Conservation (phyloP, 1,140 invertebrate species). For the Drosophila takahashii region DNA sequence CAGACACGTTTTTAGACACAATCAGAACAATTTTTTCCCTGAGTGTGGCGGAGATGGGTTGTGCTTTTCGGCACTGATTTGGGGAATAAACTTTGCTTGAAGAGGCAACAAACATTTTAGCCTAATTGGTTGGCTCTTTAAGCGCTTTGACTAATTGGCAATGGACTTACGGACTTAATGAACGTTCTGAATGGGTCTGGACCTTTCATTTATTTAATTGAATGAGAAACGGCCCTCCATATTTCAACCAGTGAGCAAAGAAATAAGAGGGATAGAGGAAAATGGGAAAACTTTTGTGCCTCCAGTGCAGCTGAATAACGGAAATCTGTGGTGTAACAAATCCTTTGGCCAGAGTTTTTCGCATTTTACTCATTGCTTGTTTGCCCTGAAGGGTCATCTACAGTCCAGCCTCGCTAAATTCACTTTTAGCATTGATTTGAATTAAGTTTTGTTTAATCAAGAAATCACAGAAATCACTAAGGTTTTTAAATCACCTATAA, state of each 20-base stretch:
- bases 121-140: constrained; percentile 70
- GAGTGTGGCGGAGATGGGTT: constrained; percentile 5
- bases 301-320: constrained; percentile 8
- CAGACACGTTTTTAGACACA: no score
- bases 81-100: constrained; percentile 17
- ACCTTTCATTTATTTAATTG: constrained; percentile 67
- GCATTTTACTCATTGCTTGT: constrained; percentile 20
- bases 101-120: constrained; percentile 73
- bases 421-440: neutral
- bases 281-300: constrained; percentile 23
- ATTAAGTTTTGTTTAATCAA: no score
- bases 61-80: constrained; percentile 38
- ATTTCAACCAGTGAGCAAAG: constrained; percentile 10
- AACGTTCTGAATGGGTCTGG: constrained; percentile 18
- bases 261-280: neutral
- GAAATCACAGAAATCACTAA: no score
- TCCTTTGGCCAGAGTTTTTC: constrained; percentile 30
- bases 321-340: constrained; percentile 19
- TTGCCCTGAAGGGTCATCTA: constrained; percentile 31
- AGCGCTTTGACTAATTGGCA: constrained; percentile 55
- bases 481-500: no score
- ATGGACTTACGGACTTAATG: constrained; percentile 23
- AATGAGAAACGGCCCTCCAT: constrained; percentile 54
- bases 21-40: no score
- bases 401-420: constrained; percentile 6